Evolutionary conservation across 2,113 vertebrate species (phyloP).

Genomic region (Boulengeromyrus knoepffleri): DNA sequence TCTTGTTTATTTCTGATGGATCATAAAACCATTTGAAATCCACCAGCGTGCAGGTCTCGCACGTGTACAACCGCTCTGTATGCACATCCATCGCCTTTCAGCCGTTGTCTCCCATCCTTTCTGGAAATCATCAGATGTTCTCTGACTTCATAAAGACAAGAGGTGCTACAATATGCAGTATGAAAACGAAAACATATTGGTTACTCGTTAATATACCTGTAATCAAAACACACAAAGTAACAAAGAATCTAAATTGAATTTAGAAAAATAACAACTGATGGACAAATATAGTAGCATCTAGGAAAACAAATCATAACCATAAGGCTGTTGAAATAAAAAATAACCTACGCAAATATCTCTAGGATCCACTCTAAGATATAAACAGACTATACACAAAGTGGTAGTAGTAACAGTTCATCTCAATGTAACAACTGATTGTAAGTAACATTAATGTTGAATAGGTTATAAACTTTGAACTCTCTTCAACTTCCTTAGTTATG

Average conservation of each 20-base stretch:
- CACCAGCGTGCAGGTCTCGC: slow-evolving; percentile 18
- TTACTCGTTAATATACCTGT: slow-evolving; percentile 51
- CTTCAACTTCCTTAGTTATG: slow-evolving; percentile 15
- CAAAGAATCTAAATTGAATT: slow-evolving; percentile 49
- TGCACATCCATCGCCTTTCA: slow-evolving; percentile 14
- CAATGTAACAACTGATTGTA: slow-evolving; percentile 21
- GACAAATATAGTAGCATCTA: slow-evolving; percentile 31
- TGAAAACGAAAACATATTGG: slow-evolving; percentile 28
- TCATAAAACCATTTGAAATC: slow-evolving; percentile 37
- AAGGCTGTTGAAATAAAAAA: slow-evolving; percentile 49
- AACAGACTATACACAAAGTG: slow-evolving; percentile 16
- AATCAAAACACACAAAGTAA: slow-evolving; percentile 48
- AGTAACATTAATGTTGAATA: slow-evolving; percentile 21
- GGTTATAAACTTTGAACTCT: slow-evolving; percentile 6
- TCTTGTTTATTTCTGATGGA: slow-evolving; percentile 42
- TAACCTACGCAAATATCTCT: slow-evolving; percentile 19
- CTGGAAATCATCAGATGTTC: slow-evolving; percentile 16
- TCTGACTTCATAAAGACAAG: slow-evolving; percentile 27
- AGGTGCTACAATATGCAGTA: slow-evolving; percentile 39
- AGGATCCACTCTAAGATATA: slow-evolving; percentile 19
- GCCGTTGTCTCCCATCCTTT: background rate
- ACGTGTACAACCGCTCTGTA: slow-evolving; percentile 5
- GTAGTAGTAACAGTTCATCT: slow-evolving; percentile 21
- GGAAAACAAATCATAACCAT: slow-evolving; percentile 44
- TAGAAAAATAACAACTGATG: slow-evolving; percentile 49